These are phyloP conservation scores for Drosophila fulvimacula DNA, from an alignment of 2,888 invertebrate genomes.

Conservation along the genomic window DNA sequence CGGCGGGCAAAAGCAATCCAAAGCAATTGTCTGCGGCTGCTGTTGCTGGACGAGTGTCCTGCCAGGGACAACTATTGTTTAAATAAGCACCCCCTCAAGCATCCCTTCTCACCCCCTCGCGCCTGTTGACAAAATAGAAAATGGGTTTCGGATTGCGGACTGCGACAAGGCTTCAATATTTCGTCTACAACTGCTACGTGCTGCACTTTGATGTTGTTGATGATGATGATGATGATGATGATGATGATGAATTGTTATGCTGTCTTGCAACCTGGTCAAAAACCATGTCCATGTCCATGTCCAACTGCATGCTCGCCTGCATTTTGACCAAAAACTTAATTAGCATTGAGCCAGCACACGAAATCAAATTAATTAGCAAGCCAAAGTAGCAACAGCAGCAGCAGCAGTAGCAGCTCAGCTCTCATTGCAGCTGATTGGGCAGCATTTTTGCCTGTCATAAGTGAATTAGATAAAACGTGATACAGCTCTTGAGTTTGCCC, in stretches of 20 bases:
- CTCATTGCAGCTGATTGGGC: constrained; percentile 45
- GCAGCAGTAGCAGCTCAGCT: constrained; percentile 7
- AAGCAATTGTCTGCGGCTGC: constrained; percentile 59
- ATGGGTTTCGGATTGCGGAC: constrained; percentile 50
- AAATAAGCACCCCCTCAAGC: constrained; percentile 39
- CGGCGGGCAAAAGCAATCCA: constrained; percentile 57
- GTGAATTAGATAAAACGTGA: constrained; percentile 25
- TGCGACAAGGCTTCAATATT: constrained; percentile 54
- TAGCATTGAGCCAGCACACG: constrained; percentile 34
- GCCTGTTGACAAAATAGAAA: constrained; percentile 58
- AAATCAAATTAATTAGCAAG: constrained; percentile 59
- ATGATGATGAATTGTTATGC: constrained; percentile 49
- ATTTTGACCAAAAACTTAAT: constrained; percentile 43
- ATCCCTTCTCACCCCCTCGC: neutral
- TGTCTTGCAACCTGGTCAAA: constrained; percentile 16
- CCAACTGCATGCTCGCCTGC: constrained; percentile 27
- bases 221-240: constrained; percentile 22
- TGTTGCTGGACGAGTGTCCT: constrained; percentile 25
- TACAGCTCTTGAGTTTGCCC: neutral
- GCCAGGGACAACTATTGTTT: constrained; percentile 60
- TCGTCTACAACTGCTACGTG: constrained; percentile 41
- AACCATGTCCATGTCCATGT: constrained; percentile 3
- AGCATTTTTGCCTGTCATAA: constrained; percentile 36
- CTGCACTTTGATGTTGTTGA: constrained; percentile 33
- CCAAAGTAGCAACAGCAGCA: constrained; percentile 12